These are phyloP conservation scores for Macrophya annulata DNA, from an alignment of 2,888 invertebrate species.

Conservation along the genomic window DNA sequence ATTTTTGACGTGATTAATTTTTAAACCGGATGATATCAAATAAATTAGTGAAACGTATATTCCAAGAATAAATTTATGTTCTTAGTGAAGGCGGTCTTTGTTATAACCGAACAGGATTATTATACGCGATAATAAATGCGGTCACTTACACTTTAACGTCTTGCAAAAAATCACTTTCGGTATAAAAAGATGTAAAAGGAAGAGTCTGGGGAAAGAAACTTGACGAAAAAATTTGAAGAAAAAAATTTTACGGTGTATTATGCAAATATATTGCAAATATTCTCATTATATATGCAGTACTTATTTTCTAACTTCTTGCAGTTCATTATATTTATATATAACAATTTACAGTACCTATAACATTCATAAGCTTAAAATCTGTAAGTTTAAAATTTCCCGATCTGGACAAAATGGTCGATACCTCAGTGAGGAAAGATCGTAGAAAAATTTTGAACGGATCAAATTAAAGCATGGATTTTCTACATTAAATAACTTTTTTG, in stretches of 20 bases:
- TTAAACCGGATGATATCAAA: neutral
- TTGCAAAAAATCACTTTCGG: neutral
- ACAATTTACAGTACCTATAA: neutral
- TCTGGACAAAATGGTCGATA: neutral
- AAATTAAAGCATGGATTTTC: neutral
- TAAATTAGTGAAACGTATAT: neutral
- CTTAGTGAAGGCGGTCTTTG: slow-evolving; percentile 16
- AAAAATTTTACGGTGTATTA: neutral
- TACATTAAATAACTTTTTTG: neutral
- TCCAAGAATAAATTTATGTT: slow-evolving; percentile 1
- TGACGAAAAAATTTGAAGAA: neutral
- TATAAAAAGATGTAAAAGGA: neutral
- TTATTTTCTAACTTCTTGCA: neutral
- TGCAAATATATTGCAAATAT: neutral
- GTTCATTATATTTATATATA: neutral
- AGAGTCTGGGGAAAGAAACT: neutral
- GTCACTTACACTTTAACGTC: neutral
- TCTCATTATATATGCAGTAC: neutral
- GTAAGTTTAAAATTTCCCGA: neutral
- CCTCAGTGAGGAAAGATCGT: neutral
- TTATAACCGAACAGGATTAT: neutral
- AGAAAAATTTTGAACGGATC: neutral
- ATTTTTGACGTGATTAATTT: neutral
- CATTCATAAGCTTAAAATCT: no score
- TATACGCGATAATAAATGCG: neutral